A percentile compares a stretch with the other conserved stretches of the same genome.
These are phyloP conservation scores for Temnothorax ravouxi DNA, from an alignment of 2,888 invertebrate genomes.

Conservation along the genomic window DNA sequence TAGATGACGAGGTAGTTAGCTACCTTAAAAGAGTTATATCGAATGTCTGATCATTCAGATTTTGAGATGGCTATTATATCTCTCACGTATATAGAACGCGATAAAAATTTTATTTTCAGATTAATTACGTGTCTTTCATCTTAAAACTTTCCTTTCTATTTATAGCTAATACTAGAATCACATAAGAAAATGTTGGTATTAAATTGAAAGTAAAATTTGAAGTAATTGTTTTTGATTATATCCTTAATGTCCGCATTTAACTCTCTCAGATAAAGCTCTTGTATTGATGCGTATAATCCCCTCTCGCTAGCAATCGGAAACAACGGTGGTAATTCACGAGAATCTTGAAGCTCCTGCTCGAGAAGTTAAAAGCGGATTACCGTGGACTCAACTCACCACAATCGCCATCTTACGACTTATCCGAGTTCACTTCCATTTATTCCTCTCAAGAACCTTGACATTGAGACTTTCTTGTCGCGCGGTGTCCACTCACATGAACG, in stretches of 20 bases:
- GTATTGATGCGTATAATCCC: neutral
- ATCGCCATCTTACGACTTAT: constrained; percentile 32
- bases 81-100: neutral
- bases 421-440: constrained; percentile 31
- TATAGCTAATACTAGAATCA: neutral
- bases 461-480: constrained; percentile 55
- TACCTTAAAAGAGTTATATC: neutral
- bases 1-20: no score
- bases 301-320: constrained; percentile 23
- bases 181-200: neutral
- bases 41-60: neutral
- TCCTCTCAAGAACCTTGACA: constrained; percentile 59
- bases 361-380: constrained; percentile 48
- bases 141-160: neutral
- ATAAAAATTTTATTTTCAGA: neutral
- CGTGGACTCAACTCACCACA: neutral
- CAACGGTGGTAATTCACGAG: constrained; percentile 33
- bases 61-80: neutral
- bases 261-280: neutral
- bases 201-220: neutral
- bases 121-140: neutral
- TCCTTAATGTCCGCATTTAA: neutral
- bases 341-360: constrained; percentile 21
- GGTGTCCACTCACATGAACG: constrained; percentile 7
- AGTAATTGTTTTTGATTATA: neutral